phyloP scores from a whole-genome alignment of 2,888 invertebrate genomes.

The Drosophila paramelanica region DNA sequence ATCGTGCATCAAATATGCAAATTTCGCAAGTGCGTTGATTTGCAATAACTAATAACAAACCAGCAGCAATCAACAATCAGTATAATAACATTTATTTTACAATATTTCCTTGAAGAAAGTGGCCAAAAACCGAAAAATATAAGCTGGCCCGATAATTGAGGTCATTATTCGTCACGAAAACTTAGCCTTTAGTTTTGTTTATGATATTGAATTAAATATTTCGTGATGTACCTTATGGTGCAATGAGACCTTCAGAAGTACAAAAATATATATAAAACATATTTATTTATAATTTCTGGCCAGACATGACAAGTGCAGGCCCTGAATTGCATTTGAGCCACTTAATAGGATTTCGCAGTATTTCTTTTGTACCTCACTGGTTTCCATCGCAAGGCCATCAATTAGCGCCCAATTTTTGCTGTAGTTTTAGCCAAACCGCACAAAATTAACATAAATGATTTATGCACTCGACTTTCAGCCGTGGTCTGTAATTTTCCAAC shows the following conservation, averaged over 20 bases:
- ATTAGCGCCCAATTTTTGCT: conserved; percentile 58
- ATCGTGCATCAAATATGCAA: conserved; percentile 66
- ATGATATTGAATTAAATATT: conserved; percentile 50
- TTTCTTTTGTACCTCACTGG: conserved; percentile 8
- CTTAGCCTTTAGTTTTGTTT: conserved; percentile 30
- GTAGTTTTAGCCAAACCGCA: conserved; percentile 40
- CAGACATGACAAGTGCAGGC: conserved; percentile 58
- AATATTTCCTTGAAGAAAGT: conserved; percentile 72
- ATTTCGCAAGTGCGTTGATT: conserved; percentile 64
- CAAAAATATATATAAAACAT: conserved; percentile 8
- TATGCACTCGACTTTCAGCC: conserved; percentile 54
- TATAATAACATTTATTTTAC: conserved; percentile 39
- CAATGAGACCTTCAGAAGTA: conserved; percentile 38
- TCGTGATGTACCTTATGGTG: conserved; percentile 56
- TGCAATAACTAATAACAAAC: conserved; percentile 36
- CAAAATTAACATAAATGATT: conserved; percentile 67
- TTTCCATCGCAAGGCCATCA: conserved; percentile 57
- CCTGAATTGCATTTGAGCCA: conserved; percentile 69
- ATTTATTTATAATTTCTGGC: conserved; percentile 47
- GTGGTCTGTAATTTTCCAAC: conserved; percentile 66
- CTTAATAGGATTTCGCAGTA: conserved; percentile 49
- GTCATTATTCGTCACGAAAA: conserved; percentile 43
- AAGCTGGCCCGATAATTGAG: conserved; percentile 58
- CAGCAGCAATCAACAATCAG: conserved; percentile 34
- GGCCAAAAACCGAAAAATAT: conserved; percentile 23